Evolutionary conservation across 1,140 invertebrate genomes (phyloP).

Genomic region (Tetragnatha versicolor): DNA sequence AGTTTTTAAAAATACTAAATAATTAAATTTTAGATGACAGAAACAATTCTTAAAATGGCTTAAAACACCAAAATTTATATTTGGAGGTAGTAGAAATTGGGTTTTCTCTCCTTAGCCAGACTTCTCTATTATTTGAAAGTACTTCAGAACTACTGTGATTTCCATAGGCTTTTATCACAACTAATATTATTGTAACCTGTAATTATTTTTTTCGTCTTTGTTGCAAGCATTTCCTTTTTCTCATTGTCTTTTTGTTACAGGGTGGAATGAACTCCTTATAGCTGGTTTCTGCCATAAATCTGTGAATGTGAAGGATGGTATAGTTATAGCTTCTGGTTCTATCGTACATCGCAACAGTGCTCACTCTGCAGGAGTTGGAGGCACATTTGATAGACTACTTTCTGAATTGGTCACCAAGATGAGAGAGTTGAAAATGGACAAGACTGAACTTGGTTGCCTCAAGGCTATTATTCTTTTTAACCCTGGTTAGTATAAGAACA

Average conservation of each 20-base stretch:
- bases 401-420: conserved; percentile 94
- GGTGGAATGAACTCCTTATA: conserved; percentile 95
- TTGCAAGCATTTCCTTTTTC: no score
- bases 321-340: conserved; percentile 77
- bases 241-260: conserved; percentile 60
- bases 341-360: conserved; percentile 86
- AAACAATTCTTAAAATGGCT: no score
- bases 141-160: no score
- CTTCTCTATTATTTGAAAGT: no score
- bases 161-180: no score
- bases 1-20: no score
- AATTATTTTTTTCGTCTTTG: no score
- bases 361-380: conserved; percentile 79
- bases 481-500: conserved; percentile 73
- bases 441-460: conserved; percentile 92
- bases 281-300: conserved; percentile 94
- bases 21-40: no score
- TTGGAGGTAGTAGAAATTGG: no score
- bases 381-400: conserved; percentile 91
- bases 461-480: conserved; percentile 95
- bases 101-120: no score
- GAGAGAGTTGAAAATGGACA: conserved; percentile 95
- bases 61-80: no score
- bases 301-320: conserved; percentile 79
- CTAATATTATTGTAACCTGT: no score